Conservation (phyloP, 2,888 invertebrate genomes). For the Dryomyza anilis region DNA sequence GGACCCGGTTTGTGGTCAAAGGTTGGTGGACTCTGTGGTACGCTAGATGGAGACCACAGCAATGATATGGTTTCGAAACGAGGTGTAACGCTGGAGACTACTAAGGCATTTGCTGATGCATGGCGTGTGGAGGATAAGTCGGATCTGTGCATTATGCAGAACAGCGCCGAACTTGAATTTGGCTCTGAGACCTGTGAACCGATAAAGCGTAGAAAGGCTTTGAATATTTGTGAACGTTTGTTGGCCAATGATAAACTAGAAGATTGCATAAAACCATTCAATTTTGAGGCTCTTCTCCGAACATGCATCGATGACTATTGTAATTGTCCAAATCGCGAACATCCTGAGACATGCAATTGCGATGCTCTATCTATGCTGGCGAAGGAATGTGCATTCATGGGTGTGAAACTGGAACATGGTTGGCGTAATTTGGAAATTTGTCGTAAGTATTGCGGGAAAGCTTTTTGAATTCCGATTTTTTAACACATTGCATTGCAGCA, state of each 20-base stretch:
- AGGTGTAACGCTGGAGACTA: constrained; percentile 62
- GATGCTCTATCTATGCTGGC: constrained; percentile 78
- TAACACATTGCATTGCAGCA: no score
- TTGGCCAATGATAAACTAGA: constrained; percentile 70
- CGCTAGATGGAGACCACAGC: constrained; percentile 70
- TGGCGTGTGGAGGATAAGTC: constrained; percentile 57
- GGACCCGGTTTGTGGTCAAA: constrained; percentile 75
- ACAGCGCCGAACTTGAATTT: constrained; percentile 49
- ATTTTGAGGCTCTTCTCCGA: constrained; percentile 69
- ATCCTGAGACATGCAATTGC: constrained; percentile 74
- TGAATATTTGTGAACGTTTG: constrained; percentile 68
- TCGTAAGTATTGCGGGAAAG: constrained; percentile 67
- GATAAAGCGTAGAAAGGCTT: constrained; percentile 60
- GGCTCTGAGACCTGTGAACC: constrained; percentile 50
- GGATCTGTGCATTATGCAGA: constrained; percentile 52
- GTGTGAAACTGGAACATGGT: constrained; percentile 67
- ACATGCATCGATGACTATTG: constrained; percentile 85
- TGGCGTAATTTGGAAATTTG: constrained; percentile 84
- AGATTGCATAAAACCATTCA: constrained; percentile 71
- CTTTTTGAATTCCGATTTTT: background rate
- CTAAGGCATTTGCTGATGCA: constrained; percentile 58
- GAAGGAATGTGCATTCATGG: constrained; percentile 74
- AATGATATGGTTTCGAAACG: constrained; percentile 74
- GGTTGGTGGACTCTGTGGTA: constrained; percentile 83
- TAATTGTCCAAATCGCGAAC: constrained; percentile 65